phyloP scores from a whole-genome alignment of 2,113 vertebrate genomes.

The Brienomyrus brachyistius region DNA sequence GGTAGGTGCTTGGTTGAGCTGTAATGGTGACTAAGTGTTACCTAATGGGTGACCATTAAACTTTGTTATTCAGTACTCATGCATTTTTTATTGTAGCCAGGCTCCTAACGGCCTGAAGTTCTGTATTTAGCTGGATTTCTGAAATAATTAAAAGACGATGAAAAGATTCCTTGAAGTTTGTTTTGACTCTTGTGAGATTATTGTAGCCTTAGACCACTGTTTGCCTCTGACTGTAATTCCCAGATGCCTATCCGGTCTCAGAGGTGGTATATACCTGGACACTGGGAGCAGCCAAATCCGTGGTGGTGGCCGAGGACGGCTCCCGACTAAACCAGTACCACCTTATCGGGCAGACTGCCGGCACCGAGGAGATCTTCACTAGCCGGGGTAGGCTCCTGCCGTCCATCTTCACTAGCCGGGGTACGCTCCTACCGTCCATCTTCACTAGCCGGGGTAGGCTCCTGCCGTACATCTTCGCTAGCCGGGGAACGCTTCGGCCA shows the following conservation, averaged over 20 bases:
- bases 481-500: too few relatives aligned
- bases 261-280: slow-evolving; percentile 94
- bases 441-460: too few relatives aligned
- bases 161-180: not conserved
- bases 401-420: not conserved
- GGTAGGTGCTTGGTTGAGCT: not conserved
- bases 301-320: slow-evolving; percentile 90
- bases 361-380: slow-evolving; percentile 85
- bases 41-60: not conserved
- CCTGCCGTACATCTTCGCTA: too few relatives aligned
- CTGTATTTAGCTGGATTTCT: not conserved
- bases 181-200: not conserved
- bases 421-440: too few relatives aligned
- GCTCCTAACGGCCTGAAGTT: not conserved
- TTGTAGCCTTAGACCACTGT: not conserved
- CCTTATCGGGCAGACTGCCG: slow-evolving; percentile 82
- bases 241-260: slow-evolving; percentile 92
- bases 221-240: not conserved
- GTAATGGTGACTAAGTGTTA: not conserved
- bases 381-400: slow-evolving; percentile 72
- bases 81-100: not conserved
- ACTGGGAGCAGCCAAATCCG: slow-evolving; percentile 75
- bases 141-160: not conserved
- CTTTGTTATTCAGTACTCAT: not conserved
- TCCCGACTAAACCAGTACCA: slow-evolving; percentile 95